Conservation (phyloP, 2,113 vertebrate genomes). For the Clarias batrachus region DNA sequence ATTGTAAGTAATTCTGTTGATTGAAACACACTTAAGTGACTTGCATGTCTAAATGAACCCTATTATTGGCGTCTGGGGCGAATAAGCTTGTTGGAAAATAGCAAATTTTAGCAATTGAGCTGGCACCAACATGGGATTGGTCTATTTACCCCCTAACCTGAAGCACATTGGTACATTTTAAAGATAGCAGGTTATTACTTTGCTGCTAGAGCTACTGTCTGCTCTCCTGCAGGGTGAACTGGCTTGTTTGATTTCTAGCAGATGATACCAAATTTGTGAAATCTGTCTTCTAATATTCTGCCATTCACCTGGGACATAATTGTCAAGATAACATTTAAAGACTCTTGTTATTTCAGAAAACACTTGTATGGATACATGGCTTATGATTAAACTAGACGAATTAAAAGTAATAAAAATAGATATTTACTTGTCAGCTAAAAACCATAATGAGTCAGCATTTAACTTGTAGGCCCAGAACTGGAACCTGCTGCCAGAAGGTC, state of each 20-base stretch:
- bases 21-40: constrained; percentile 6
- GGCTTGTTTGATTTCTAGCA: constrained; percentile 6
- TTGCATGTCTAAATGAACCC: constrained; percentile 17
- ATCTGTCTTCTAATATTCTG: background rate
- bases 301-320: constrained; percentile 1
- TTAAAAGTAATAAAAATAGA: background rate
- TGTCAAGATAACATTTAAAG: background rate
- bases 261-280: background rate
- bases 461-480: constrained; percentile 4
- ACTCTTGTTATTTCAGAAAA: constrained; percentile 2
- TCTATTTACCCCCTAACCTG: constrained; percentile 44
- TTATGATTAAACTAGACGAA: background rate
- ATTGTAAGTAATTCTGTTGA: constrained; percentile 17
- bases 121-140: constrained; percentile 37
- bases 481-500: constrained; percentile 11
- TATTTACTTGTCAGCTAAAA: background rate
- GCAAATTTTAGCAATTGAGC: constrained; percentile 31
- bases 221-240: constrained; percentile 2
- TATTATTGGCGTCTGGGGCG: constrained; percentile 15
- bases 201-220: constrained; percentile 26
- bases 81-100: background rate
- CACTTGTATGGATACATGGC: background rate
- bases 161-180: constrained; percentile 32
- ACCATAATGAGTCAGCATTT: constrained; percentile 23
- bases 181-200: constrained; percentile 33